A percentile compares a stretch with the other conserved stretches of the same genome.
Conservation (phyloP, 2,113 vertebrate species). For the Saccopteryx leptura region DNA sequence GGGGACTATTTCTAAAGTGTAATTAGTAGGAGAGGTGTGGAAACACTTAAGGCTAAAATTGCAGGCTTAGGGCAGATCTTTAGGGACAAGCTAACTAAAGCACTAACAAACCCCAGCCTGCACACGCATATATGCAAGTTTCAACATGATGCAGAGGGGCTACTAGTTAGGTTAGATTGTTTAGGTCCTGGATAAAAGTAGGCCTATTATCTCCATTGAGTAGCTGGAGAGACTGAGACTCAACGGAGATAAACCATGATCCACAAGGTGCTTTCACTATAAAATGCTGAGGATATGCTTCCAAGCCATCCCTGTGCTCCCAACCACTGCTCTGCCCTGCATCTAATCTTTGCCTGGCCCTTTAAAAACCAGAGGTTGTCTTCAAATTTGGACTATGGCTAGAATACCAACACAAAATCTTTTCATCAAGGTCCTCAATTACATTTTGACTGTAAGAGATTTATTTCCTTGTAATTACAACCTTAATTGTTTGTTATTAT, state of each 20-base stretch:
- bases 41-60: background rate
- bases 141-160: background rate
- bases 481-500: conserved; percentile 77
- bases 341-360: background rate
- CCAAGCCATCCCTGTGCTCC: background rate
- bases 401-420: background rate
- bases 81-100: background rate
- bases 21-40: background rate
- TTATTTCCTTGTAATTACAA: conserved; percentile 47
- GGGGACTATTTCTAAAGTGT: background rate
- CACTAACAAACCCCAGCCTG: background rate
- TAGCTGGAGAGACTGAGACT: background rate
- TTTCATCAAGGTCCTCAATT: background rate
- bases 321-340: background rate
- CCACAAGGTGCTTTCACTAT: background rate
- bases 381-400: background rate
- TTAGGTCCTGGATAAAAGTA: background rate
- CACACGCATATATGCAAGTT: background rate
- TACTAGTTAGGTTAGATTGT: background rate
- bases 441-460: conserved; percentile 39
- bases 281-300: background rate
- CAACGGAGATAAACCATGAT: background rate
- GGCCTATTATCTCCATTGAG: background rate
- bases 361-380: background rate
- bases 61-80: background rate